A percentile compares a stretch with the other conserved stretches of the same genome.
These are phyloP conservation scores for Lacanobia wlatinum DNA, from an alignment of 2,888 invertebrate species.

Conservation along the genomic window DNA sequence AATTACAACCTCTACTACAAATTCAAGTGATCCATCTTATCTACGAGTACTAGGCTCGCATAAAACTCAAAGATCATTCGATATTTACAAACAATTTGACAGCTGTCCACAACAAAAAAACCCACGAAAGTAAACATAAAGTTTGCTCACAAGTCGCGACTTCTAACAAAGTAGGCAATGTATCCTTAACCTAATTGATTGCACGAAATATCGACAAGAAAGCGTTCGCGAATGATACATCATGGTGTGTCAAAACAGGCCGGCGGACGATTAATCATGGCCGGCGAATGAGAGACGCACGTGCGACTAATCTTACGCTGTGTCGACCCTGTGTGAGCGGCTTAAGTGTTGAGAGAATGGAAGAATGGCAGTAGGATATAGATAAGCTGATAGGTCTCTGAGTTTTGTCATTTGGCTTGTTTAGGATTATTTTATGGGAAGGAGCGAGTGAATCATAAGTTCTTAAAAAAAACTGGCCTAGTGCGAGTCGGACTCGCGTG, in stretches of 20 bases:
- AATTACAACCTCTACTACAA: too few relatives aligned
- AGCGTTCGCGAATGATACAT: slow-evolving; percentile 87
- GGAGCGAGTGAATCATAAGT: neutral
- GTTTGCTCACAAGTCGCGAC: slow-evolving; percentile 42
- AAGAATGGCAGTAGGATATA: neutral
- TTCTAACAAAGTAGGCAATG: slow-evolving; percentile 51
- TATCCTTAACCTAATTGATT: slow-evolving; percentile 84
- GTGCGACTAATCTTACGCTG: slow-evolving; percentile 84
- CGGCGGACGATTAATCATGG: slow-evolving; percentile 85
- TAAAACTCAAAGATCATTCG: neutral
- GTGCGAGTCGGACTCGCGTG: too few relatives aligned
- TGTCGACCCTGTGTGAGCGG: slow-evolving; percentile 64
- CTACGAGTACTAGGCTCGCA: neutral
- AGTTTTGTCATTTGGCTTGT: neutral
- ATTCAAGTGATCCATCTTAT: neutral
- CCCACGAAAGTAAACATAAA: slow-evolving; percentile 37
- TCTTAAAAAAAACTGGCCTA: too few relatives aligned
- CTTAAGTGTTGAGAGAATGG: slow-evolving; percentile 57
- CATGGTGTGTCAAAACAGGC: slow-evolving; percentile 86
- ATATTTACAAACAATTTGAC: slow-evolving; percentile 3
- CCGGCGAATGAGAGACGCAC: slow-evolving; percentile 69
- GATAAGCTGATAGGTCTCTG: neutral
- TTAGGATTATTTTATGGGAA: neutral
- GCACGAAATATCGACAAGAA: slow-evolving; percentile 85
- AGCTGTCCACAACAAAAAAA: slow-evolving; percentile 15